Base-by-base conservation (phyloP, 2,888 invertebrate genomes). In the Odontocolon sp. region DNA sequence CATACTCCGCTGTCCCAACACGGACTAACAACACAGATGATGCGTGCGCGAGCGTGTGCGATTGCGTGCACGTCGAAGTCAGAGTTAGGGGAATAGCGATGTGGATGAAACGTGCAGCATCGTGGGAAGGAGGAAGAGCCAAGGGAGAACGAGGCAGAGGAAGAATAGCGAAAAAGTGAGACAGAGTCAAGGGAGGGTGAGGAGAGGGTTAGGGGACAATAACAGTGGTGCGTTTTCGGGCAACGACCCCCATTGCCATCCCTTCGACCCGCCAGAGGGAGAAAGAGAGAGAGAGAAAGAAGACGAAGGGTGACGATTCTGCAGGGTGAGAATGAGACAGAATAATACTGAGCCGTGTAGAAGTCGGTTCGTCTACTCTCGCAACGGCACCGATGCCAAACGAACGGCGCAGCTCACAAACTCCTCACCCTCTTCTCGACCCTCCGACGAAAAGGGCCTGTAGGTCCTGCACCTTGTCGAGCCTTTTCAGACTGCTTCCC, bases 181-280 rank as follows among this genome's bases (percentile, higher is more conserved):
- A 57, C 47, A 75, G 72, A 42, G 56, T 31, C 52, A 71, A 80
- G 80, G 80, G 80, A 11, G 52, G 38, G 50, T 47, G 77, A 68
- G 68, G 78, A 80, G 83, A 82, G 82, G 83, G 82, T 66, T 72
- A 72, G 81, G 84, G 86, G 86, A 89, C 89, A 88, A 89, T 89
- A 89, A 89, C 88, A 86, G 88, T 82, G 83, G 85, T 83, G 86
- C 88, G 88, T 89, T 89, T 89, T 89, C 89, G 89, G 89, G 85
- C 89, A 89, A 89, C 89, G 89, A 89, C 89, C 81, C 77, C 88
- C 87, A 87, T 85, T 85, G 86, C 85, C 86, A 86, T 86, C 87
- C 87, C 87, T 88, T 85, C 86, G 85, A 85, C 83, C 84, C 79
- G 56, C 2, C 8, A 40, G 56, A 42, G 45, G 9, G 57, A 26